Base-by-base conservation (phyloP, 1,140 invertebrate genomes). In the Ostrea denselamellosa region DNA sequence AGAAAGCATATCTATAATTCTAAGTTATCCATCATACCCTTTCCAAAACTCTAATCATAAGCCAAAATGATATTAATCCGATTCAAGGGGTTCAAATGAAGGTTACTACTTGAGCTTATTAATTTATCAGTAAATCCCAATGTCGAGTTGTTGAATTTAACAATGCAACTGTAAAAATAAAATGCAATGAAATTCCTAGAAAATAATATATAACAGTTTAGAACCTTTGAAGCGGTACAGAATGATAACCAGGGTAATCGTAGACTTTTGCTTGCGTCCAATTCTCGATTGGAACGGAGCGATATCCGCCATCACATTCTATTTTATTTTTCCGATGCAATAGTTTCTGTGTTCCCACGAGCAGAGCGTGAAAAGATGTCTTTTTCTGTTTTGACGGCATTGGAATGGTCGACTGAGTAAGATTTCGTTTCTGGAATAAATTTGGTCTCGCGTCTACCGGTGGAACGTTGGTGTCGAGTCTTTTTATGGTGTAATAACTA, bases 401-500 rank as follows among this genome's bases (percentile, higher is more conserved):
- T 56, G 85, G 22, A 77, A 77, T 77, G 14, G 68, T 77, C 25
- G 68, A 77, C 25, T 77, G 68, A 34, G 14, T 62, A 17, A 62
- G 7, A n/a, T 65, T 83, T 52, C 44, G 22, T 44, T 58, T 62
- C 22, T 22, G 25, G 34, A 22, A 28, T 19, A 44, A 58, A 54
- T 17, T 83, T 14, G 54, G 28, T 83, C 56, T 83, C 25, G 53
- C 25, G 34, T 83, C 54, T 17, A 25, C 53, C 44, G 17, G 54
- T 62, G 34, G 86, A 14, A 85, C 71, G 19, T 62, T 86, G 52
- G 86, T 51, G 28, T 83, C 56, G 3, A 87, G 53, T 34, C 81
- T 82, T 17, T 68, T 87, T 7, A 87, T 83, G 22, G 77, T 83
- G 25, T 87, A 87, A 51, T 87, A 87, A 65, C 82, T 81, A 83